Evolutionary conservation across 1,140 invertebrate species (phyloP).

Genomic region (Sinella curviseta): DNA sequence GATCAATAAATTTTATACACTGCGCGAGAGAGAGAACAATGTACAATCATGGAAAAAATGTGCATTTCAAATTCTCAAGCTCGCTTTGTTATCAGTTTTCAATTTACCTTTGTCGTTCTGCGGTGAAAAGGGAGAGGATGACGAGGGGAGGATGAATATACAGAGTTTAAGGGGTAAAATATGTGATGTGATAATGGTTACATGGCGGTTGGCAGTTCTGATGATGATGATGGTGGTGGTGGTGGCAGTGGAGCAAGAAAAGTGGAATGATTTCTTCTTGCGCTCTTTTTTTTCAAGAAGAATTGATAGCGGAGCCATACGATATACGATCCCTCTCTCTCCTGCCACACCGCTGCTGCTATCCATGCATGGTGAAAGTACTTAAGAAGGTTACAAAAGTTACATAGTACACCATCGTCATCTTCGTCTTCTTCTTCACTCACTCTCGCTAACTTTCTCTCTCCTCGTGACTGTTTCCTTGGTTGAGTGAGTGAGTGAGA

Average conservation of each 20-base stretch:
- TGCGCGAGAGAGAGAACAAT: too few species aligned
- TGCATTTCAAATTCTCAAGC: neutral
- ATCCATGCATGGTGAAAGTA: too few species aligned
- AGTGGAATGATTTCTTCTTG: neutral
- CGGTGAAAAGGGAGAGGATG: neutral
- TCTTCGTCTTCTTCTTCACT: neutral
- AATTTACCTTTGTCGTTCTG: neutral
- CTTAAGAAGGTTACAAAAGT: too few species aligned
- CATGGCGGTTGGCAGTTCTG: neutral
- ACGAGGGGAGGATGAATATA: neutral
- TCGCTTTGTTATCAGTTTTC: neutral
- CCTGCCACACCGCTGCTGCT: too few species aligned
- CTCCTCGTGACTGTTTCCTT: neutral
- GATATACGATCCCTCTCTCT: too few species aligned
- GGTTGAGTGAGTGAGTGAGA: constrained; percentile 8
- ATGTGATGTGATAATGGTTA: neutral
- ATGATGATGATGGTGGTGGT: neutral
- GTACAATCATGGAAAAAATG: neutral
- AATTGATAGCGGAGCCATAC: too few species aligned
- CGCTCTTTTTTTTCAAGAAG: neutral
- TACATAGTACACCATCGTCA: too few species aligned
- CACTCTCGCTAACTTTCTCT: neutral
- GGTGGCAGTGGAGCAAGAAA: neutral
- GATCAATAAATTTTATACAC: too few species aligned
- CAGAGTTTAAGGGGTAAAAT: neutral